Evolutionary conservation across 2,113 vertebrate species (phyloP), one percentile per base, ranked within the genome.

Genomic region (Procavia capensis): DNA sequence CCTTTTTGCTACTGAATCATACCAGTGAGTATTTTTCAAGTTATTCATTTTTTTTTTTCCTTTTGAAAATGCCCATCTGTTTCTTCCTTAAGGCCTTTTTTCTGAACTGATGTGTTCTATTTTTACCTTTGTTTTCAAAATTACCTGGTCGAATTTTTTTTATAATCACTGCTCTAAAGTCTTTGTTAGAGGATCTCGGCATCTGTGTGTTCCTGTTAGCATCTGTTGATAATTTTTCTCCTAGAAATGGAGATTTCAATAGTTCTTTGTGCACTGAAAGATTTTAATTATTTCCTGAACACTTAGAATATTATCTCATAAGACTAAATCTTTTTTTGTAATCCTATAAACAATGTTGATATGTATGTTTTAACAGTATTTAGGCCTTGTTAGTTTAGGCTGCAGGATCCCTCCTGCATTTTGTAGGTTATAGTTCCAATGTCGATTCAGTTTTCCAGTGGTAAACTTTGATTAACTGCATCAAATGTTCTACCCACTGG

Each of bases 341-440:
- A 29, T 43, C 1, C 9, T 54, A 20, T 64, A 29, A 72, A 75
- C 17, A 83, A 64, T 64, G 11, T 36, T 83, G 9, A 34, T 72
- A 47, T 6, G 20, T 76, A 59, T 59, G 8, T 74, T 81, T 92
- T 85, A 85, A 24, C 31, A 57, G 22, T 5, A 19, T 22, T 2
- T 45, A 29, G n/a, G 54, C 72, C 5, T 54, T 68, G 31, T 66
- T 68, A 25, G n/a, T 70, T 43, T 9, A 64, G 16, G 17, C 61
- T 16, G 31, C 3, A 59, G 25, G 20, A 9, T 83, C 50, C 45
- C 39, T 54, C 1, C 0, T 14, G 9, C 0, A 9, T 22, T 39
- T 5, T 9, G 3, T 63, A 27, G 13, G 1, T 43, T 47, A 14
- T 81, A 8, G 20, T 74, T 64, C 6, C 20, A n/a, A 0, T 0